A percentile compares a stretch with the other conserved stretches of the same genome.
Conservation (phyloP, 2,113 vertebrate species). For the rabbit (Oryctolagus cuniculus) region DNA sequence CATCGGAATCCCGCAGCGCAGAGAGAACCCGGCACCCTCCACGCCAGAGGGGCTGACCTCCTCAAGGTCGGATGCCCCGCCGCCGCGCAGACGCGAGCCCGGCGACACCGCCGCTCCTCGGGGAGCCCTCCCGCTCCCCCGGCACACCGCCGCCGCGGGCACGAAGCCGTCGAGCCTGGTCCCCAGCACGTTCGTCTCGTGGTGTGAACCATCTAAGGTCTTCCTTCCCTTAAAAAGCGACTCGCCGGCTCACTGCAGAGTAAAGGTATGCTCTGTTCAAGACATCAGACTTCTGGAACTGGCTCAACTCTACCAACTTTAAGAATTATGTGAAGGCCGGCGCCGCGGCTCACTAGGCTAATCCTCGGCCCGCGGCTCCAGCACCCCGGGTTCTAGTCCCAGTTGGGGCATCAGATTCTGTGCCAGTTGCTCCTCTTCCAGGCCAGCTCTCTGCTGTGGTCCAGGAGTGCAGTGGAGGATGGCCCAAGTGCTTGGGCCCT, state of each 20-base stretch:
- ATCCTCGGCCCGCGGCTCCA: too few species aligned
- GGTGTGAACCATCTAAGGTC: constrained; percentile 46
- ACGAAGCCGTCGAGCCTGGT: constrained; percentile 57
- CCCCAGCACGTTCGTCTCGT: constrained; percentile 43
- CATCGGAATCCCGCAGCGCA: constrained; percentile 27
- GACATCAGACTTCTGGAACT: constrained; percentile 58
- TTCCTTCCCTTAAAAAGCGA: constrained; percentile 19
- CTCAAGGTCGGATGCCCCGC: constrained; percentile 58
- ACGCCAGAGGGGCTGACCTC: constrained; percentile 45
- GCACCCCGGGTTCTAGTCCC: too few species aligned
- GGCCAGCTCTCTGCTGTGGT: too few species aligned
- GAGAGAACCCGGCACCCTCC: constrained; percentile 59
- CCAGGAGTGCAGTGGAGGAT: too few species aligned
- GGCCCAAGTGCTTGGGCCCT: too few species aligned
- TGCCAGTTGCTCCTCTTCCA: too few species aligned
- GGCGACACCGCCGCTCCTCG: neutral
- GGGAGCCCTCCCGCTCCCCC: neutral
- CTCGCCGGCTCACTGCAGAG: neutral
- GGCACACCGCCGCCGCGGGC: constrained; percentile 43
- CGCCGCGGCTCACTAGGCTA: too few species aligned
- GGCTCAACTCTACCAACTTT: constrained; percentile 69
- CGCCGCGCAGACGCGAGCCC: neutral
- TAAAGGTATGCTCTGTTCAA: constrained; percentile 42
- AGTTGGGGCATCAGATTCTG: too few species aligned
- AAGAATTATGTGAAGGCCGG: constrained; percentile 26